phyloP scores from a whole-genome alignment of 1,140 invertebrate species.

The Drosophila sturtevanti region DNA sequence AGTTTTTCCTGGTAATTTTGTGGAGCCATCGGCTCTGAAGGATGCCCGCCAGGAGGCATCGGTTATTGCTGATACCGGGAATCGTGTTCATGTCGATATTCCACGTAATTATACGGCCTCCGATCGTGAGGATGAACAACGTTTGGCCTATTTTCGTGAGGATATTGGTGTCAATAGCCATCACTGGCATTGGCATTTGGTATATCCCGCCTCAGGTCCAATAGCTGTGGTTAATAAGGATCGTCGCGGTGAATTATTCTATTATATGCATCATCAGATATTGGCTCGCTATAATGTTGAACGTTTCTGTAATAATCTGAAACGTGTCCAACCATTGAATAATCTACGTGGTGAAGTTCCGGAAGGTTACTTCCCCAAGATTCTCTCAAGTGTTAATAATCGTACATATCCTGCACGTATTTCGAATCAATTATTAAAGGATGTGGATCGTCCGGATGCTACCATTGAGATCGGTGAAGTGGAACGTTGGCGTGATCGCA shows the following conservation, averaged over 20 bases:
- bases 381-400: conserved; percentile 84
- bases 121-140: conserved; percentile 86
- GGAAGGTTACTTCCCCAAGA: conserved; percentile 86
- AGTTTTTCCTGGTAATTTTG: conserved; percentile 85
- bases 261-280: conserved; percentile 89
- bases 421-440: conserved; percentile 83
- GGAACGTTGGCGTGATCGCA: conserved; percentile 85
- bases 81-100: conserved; percentile 84
- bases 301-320: conserved; percentile 84
- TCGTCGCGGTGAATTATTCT: conserved; percentile 88
- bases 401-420: conserved; percentile 85
- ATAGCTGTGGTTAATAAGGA: conserved; percentile 85
- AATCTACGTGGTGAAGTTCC: conserved; percentile 84
- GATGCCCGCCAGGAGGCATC: conserved; percentile 84
- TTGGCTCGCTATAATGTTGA: conserved; percentile 85
- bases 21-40: conserved; percentile 83
- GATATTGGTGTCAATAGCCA: conserved; percentile 86
- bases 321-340: conserved; percentile 84
- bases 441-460: conserved; percentile 85
- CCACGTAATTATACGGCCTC: conserved; percentile 87
- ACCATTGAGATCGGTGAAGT: conserved; percentile 84
- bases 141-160: conserved; percentile 86
- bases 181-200: conserved; percentile 90
- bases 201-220: conserved; percentile 85
- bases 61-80: conserved; percentile 54